These are phyloP conservation scores for Aplochiton taeniatus DNA, from an alignment of 2,797 vertebrate species.

Conservation along the genomic window DNA sequence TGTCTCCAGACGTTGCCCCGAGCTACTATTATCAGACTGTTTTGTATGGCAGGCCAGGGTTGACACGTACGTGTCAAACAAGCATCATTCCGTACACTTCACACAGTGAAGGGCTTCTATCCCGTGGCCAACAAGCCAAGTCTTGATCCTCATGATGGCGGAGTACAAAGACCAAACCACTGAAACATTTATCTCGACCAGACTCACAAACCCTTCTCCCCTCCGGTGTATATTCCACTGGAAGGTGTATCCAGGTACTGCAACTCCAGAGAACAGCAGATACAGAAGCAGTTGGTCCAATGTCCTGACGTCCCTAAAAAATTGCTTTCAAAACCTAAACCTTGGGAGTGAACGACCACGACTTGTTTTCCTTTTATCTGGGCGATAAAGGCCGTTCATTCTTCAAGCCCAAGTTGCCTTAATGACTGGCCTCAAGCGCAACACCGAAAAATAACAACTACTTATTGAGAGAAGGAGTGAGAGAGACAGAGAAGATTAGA, in stretches of 20 bases:
- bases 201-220: too few species aligned
- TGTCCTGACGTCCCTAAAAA: too few species aligned
- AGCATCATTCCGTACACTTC: background rate
- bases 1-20: constrained; percentile 55
- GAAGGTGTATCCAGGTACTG: too few species aligned
- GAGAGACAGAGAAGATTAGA: background rate
- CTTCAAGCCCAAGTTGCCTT: constrained; percentile 31
- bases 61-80: background rate
- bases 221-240: too few species aligned
- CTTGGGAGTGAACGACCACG: constrained; percentile 8
- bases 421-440: constrained; percentile 46
- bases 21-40: constrained; percentile 44
- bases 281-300: too few species aligned
- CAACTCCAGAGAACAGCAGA: too few species aligned
- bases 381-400: constrained; percentile 52
- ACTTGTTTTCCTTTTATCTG: constrained; percentile 20
- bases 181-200: too few species aligned
- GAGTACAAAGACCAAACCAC: too few species aligned
- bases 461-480: constrained; percentile 23
- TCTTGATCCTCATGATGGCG: too few species aligned
- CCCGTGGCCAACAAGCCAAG: background rate
- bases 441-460: constrained; percentile 33
- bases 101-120: background rate
- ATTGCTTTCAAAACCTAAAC: too few species aligned
- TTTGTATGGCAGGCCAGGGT: too few species aligned